These are phyloP conservation scores for Melinopterus prodromus DNA, from an alignment of 2,888 invertebrate genomes.

Conservation along the genomic window DNA sequence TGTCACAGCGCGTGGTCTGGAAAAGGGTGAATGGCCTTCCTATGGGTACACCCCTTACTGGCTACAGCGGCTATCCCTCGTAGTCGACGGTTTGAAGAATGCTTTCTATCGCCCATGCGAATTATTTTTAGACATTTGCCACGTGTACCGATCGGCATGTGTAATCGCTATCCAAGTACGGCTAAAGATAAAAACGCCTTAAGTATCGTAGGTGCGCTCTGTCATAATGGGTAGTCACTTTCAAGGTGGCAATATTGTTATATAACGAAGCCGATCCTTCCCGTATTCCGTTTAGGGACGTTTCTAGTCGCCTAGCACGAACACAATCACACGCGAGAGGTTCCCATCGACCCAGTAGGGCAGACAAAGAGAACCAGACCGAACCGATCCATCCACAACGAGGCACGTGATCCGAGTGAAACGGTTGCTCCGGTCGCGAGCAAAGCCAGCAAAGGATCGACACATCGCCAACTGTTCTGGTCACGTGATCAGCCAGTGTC, in stretches of 20 bases:
- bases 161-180: neutral
- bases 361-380: constrained; percentile 20
- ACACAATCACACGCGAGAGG: neutral
- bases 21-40: constrained; percentile 8
- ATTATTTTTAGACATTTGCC: neutral
- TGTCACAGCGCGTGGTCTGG: no score
- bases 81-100: no score
- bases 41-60: constrained; percentile 6
- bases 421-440: constrained; percentile 25
- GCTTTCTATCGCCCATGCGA: neutral
- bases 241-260: neutral
- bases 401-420: constrained; percentile 36
- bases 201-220: neutral
- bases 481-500: constrained; percentile 33
- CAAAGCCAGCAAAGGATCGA: constrained; percentile 34
- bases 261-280: neutral
- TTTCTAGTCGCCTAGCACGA: neutral
- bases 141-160: neutral
- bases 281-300: neutral
- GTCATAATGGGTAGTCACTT: constrained; percentile 6
- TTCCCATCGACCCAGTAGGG: constrained; percentile 7
- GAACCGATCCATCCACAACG: constrained; percentile 23
- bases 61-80: neutral
- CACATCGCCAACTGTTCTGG: constrained; percentile 25
- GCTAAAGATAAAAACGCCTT: neutral